These are phyloP conservation scores for Diachasma alloeum DNA, from an alignment of 1,140 invertebrate species.

Conservation along the genomic window DNA sequence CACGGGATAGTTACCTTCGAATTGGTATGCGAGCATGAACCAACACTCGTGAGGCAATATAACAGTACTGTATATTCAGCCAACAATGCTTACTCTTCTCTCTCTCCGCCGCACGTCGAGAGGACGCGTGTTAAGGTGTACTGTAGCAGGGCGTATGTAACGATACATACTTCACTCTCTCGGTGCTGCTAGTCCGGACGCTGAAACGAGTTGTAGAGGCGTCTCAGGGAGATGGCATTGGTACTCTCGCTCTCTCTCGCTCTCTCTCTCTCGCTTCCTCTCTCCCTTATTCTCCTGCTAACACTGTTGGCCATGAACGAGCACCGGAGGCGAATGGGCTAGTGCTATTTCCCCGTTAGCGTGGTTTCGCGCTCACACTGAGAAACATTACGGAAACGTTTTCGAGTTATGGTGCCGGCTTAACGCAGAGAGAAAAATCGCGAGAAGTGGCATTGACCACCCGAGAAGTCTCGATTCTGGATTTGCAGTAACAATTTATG, in stretches of 20 bases:
- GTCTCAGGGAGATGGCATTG: background rate
- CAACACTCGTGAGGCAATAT: background rate
- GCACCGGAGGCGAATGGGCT: background rate
- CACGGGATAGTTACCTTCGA: background rate
- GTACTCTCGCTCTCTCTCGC: background rate
- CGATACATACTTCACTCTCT: conserved; percentile 3
- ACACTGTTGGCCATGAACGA: background rate
- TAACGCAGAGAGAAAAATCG: background rate
- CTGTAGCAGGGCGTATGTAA: background rate
- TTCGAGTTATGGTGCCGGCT: conserved; percentile 3
- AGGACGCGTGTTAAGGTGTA: background rate
- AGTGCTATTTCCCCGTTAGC: conserved; percentile 4
- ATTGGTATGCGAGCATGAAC: background rate
- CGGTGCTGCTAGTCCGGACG: background rate
- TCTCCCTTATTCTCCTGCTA: background rate
- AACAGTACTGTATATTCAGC: background rate
- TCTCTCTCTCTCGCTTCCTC: background rate
- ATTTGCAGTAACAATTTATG: background rate
- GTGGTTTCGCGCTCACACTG: background rate
- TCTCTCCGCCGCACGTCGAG: background rate
- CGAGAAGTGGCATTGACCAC: conserved; percentile 3
- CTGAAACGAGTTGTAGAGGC: background rate
- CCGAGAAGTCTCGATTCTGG: background rate
- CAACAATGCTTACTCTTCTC: background rate
- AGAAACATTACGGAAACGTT: conserved; percentile 3